These are phyloP conservation scores for Sylvicapra grimmia DNA, from an alignment of 2,113 vertebrate species.

Conservation along the genomic window DNA sequence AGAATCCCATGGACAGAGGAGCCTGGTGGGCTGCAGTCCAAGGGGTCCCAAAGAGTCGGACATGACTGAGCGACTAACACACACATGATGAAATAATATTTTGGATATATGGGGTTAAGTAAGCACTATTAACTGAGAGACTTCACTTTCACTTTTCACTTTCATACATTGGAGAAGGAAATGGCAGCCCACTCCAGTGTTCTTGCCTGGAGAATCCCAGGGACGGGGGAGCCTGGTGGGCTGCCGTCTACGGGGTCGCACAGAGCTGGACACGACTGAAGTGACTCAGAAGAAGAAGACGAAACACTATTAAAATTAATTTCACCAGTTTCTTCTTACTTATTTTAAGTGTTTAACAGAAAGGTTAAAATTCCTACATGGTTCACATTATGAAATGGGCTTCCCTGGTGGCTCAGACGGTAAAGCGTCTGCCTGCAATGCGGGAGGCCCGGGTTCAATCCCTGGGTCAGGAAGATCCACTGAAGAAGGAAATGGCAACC, in stretches of 20 bases:
- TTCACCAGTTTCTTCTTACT: neutral
- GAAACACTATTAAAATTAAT: neutral
- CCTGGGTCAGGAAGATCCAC: fast-evolving
- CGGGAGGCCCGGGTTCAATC: fast-evolving
- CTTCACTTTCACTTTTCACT: no score
- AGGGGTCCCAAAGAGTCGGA: neutral
- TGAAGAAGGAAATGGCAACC: neutral
- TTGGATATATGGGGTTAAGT: neutral
- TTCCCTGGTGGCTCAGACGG: neutral
- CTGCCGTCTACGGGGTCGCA: no score
- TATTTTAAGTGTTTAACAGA: neutral
- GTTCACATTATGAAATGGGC: neutral
- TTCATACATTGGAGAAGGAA: no score
- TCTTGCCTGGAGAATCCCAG: no score
- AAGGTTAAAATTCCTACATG: neutral
- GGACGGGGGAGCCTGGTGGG: no score
- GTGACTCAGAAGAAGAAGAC: no score
- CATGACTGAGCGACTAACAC: neutral
- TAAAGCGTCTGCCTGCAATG: neutral
- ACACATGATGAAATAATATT: neutral
- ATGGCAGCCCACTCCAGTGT: no score
- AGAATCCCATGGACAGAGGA: neutral
- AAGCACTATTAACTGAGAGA: neutral
- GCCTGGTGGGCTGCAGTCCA: neutral
- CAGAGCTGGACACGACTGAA: no score